Evolutionary conservation across 2,797 vertebrate genomes (phyloP), one percentile per base, ranked within the genome.

Genomic region (Phataginus tetradactyla): DNA sequence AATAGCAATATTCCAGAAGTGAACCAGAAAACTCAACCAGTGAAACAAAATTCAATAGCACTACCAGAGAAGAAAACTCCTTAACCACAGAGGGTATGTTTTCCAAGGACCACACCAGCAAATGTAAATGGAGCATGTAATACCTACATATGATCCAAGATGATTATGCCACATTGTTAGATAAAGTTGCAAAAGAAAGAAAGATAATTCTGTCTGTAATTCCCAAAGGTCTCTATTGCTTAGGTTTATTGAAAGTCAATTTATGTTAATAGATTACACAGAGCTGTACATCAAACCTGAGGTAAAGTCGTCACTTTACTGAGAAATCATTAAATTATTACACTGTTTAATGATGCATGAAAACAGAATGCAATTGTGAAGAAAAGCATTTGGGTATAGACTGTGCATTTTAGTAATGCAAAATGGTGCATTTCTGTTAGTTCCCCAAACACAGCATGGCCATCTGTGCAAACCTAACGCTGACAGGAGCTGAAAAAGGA

Each of bases 21-120:
- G 81, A 98, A 95, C n/a, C 66, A 98, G 93, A 97, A 98, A 95
- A 90, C 53, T 84, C 85, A 95, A 69, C 34, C 32, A 93, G 86
- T 90, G 91, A 98, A 98, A 96, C 53, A 95, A 98, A 97, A 97
- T 96, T 98, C 96, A 98, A 37, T 85, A 96, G 86, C 53, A 98
- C 83, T 66, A 94, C 90, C 75, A 72, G 64, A 97, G 55, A 18
- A 96, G 90, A 98, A 98, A 98, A 90, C 45, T 92, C 74, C 69
- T 86, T 95, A 96, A 97, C 53, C 90, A 97, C 59, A 93, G 86
- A 95, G 51, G 63, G 37, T 49, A 93, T 97, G 79, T 85, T 95
- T 97, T 96, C 81, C 68, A 98, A 97, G 96, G 34, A 89, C 25
- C 32, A 83, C 7, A 32, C 8, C 91, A 61, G 77, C 87, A 97